These are phyloP conservation scores for Cantharis rustica DNA, from an alignment of 2,888 invertebrate genomes.

Conservation along the genomic window DNA sequence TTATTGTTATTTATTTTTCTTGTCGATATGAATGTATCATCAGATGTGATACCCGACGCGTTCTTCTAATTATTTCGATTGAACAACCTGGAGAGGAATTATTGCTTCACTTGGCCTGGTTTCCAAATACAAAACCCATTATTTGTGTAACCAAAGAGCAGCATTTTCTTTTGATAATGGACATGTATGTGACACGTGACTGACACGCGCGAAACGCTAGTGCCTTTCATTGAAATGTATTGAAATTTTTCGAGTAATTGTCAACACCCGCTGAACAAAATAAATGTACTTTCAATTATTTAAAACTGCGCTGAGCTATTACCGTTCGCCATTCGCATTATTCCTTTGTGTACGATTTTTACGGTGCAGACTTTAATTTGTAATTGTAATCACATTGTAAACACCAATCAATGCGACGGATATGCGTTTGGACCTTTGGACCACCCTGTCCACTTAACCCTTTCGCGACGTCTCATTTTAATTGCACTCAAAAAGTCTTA, in stretches of 20 bases:
- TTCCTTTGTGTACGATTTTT: neutral
- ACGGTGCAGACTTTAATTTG: slow-evolving; percentile 48
- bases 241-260: slow-evolving; percentile 26
- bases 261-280: slow-evolving; percentile 23
- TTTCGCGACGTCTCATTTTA: neutral
- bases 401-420: neutral
- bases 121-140: slow-evolving; percentile 23
- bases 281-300: slow-evolving; percentile 16
- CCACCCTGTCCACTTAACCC: neutral
- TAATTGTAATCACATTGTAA: neutral
- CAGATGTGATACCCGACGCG: neutral
- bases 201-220: slow-evolving; percentile 17
- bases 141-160: slow-evolving; percentile 29
- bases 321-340: slow-evolving; percentile 17
- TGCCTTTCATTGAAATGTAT: slow-evolving; percentile 15
- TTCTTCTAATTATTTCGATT: neutral
- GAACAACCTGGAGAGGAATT: neutral
- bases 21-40: neutral
- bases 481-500: neutral
- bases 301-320: slow-evolving; percentile 20
- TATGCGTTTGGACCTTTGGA: neutral
- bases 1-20: neutral
- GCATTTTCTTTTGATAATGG: slow-evolving; percentile 18
- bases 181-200: slow-evolving; percentile 24
- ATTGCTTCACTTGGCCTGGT: neutral